phyloP scores from a whole-genome alignment of 2,113 vertebrate species.

The Pavo muticus region DNA sequence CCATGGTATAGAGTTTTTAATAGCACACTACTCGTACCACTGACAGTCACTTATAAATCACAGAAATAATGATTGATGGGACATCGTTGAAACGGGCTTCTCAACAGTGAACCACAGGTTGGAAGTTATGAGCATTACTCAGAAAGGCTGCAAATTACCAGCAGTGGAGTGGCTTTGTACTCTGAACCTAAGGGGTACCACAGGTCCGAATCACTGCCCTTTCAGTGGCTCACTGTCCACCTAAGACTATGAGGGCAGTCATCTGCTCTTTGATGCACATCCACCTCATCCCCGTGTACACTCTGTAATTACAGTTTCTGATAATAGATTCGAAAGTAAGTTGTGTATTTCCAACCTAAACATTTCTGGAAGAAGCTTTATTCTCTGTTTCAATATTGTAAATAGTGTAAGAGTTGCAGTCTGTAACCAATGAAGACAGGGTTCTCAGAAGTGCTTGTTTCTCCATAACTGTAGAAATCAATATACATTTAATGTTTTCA shows the following conservation, averaged over 20 bases:
- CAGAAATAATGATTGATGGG: neutral
- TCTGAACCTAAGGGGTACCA: rapidly evolving
- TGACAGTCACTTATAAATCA: neutral
- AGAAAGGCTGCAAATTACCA: neutral
- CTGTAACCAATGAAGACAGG: rapidly evolving
- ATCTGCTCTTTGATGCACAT: neutral
- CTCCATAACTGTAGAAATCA: neutral
- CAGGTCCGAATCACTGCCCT: rapidly evolving
- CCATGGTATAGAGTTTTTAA: neutral
- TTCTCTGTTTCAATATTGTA: neutral
- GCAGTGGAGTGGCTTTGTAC: rapidly evolving
- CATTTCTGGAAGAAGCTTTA: neutral
- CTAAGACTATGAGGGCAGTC: rapidly evolving
- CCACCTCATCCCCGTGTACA: neutral
- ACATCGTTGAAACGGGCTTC: neutral
- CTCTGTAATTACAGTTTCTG: neutral
- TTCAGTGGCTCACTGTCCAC: neutral
- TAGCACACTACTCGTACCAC: rapidly evolving
- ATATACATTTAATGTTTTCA: neutral
- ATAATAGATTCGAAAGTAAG: neutral
- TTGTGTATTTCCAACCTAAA: neutral
- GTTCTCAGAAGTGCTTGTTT: neutral
- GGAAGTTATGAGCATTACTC: neutral
- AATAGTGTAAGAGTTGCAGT: neutral
- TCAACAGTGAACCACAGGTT: neutral